Evolutionary conservation across 2,888 invertebrate species (phyloP).

Genomic region (Eledona agricola): DNA sequence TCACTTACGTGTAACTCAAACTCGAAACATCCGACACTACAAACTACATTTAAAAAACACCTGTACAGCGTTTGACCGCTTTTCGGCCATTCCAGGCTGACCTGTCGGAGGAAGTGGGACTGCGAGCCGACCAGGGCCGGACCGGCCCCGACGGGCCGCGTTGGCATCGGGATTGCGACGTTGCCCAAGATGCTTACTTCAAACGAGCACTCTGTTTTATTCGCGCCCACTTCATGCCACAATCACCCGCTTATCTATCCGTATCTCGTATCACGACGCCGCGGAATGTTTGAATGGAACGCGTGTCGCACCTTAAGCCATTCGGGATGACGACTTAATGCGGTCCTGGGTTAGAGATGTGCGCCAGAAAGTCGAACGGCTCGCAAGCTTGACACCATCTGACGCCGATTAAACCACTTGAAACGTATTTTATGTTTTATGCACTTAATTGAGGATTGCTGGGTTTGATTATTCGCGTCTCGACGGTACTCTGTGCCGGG

Average conservation of each 20-base stretch:
- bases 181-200: no score
- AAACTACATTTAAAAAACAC: conserved; percentile 62
- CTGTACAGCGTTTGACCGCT: conserved; percentile 63
- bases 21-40: conserved; percentile 48
- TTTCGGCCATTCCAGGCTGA: conserved; percentile 64
- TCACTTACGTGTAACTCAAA: conserved; percentile 45
- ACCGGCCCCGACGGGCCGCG: conserved; percentile 34
- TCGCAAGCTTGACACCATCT: conserved; percentile 10
- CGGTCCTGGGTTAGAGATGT: conserved; percentile 29
- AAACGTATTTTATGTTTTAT: no score
- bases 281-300: no score
- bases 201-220: no score
- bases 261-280: no score
- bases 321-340: conserved; percentile 7
- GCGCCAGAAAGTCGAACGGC: conserved; percentile 6
- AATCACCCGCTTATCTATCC: background rate
- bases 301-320: no score
- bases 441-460: no score
- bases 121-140: conserved; percentile 53
- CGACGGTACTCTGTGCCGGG: no score
- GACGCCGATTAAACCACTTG: conserved; percentile 2
- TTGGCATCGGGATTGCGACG: conserved; percentile 21
- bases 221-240: background rate
- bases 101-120: conserved; percentile 62
- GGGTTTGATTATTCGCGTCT: no score